phyloP scores from a whole-genome alignment of 2,113 vertebrate species.

The Podilymbus podiceps region DNA sequence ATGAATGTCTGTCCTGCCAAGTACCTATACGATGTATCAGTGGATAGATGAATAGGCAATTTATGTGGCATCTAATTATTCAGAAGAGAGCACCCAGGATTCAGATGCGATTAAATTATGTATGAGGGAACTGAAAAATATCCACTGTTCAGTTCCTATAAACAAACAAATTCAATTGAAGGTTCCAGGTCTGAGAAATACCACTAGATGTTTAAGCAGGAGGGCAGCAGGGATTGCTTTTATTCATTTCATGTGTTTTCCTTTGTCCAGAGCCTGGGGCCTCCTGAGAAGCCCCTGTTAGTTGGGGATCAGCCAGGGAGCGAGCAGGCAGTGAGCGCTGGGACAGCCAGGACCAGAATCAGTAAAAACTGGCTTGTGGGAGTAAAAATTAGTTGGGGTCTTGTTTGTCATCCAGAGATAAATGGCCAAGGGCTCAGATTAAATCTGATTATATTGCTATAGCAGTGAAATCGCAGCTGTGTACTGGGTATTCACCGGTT shows the following conservation, averaged over 20 bases:
- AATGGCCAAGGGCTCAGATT: not conserved
- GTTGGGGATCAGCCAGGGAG: not conserved
- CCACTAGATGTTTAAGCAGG: not conserved
- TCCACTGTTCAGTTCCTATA: not conserved
- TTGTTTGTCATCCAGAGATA: conserved; percentile 14
- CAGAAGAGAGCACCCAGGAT: not conserved
- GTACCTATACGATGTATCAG: not conserved
- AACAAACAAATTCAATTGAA: not conserved
- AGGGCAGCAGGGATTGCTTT: not conserved
- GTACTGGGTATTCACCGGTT: not conserved
- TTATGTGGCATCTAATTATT: not conserved
- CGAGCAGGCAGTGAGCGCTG: not conserved
- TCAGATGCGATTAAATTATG: not conserved
- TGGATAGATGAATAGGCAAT: conserved; percentile 1
- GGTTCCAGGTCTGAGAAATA: not conserved
- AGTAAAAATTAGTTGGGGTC: not conserved
- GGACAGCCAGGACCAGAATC: not conserved
- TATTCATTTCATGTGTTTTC: not conserved
- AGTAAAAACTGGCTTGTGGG: not conserved
- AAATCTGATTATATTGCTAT: not conserved
- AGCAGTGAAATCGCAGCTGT: not conserved
- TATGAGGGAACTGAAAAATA: not conserved
- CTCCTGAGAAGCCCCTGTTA: not conserved
- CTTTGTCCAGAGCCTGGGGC: not conserved
- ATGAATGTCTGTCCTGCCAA: not conserved